Evolutionary conservation across 2,113 vertebrate species (phyloP).

Genomic region (Esox niger): DNA sequence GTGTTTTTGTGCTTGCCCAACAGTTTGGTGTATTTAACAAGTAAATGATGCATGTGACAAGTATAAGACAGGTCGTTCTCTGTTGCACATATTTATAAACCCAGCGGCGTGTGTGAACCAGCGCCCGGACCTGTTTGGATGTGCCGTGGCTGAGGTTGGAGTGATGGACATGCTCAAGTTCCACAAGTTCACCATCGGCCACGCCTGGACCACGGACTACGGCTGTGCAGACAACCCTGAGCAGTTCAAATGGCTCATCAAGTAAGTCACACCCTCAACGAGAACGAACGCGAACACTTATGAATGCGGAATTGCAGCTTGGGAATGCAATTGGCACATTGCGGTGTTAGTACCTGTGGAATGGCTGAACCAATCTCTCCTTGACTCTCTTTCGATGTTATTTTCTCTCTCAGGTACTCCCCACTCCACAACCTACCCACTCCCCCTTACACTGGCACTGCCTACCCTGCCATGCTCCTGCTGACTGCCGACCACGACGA

Average conservation of each 20-base stretch:
- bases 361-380: too few relatives aligned
- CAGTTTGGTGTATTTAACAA: too few relatives aligned
- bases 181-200: slow-evolving; percentile 97
- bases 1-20: too few relatives aligned
- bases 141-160: slow-evolving; percentile 94
- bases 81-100: background rate
- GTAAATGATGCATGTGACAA: too few relatives aligned
- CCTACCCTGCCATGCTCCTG: slow-evolving; percentile 83
- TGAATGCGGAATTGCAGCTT: too few relatives aligned
- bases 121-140: slow-evolving; percentile 93
- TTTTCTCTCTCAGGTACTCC: slow-evolving; percentile 64
- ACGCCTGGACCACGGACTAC: slow-evolving; percentile 98
- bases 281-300: too few relatives aligned
- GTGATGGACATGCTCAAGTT: slow-evolving; percentile 99
- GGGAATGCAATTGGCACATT: too few relatives aligned
- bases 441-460: slow-evolving; percentile 81
- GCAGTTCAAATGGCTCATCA: slow-evolving; percentile 90
- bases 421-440: slow-evolving; percentile 79
- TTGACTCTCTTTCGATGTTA: too few relatives aligned
- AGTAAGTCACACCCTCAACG: slow-evolving; percentile 72
- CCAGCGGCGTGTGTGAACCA: slow-evolving; percentile 94
- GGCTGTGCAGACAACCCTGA: slow-evolving; percentile 89
- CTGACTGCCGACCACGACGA: slow-evolving; percentile 96
- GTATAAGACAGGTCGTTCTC: slow-evolving; percentile 1
- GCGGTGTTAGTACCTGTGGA: too few relatives aligned